Conservation (phyloP, 2,797 vertebrate species). For the Cynodonichthys magdalenae region DNA sequence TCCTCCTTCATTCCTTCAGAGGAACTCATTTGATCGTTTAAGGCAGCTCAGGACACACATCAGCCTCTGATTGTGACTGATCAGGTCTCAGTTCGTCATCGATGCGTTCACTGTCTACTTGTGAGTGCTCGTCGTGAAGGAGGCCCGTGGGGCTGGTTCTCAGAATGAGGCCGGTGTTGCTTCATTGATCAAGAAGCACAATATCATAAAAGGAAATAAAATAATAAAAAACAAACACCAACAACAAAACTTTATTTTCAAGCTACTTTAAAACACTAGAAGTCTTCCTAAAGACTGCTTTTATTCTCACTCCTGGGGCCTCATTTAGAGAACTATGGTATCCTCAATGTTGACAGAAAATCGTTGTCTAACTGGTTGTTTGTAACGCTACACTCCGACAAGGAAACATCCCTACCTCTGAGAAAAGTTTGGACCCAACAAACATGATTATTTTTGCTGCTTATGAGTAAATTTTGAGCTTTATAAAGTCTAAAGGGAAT, state of each 20-base stretch:
- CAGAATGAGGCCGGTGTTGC: constrained; percentile 9
- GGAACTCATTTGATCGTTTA: background rate
- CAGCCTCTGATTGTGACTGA: background rate
- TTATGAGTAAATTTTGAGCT: background rate
- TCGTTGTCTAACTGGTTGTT: background rate
- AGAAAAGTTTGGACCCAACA: background rate
- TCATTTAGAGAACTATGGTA: background rate
- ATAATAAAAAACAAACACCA: no score
- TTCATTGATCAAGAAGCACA: constrained; percentile 11
- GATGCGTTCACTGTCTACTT: background rate
- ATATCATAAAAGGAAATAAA: background rate
- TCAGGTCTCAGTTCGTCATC: background rate
- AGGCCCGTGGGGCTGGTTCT: background rate
- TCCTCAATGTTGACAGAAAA: background rate
- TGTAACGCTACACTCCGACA: background rate
- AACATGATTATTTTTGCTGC: background rate
- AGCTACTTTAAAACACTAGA: background rate
- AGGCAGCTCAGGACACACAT: background rate
- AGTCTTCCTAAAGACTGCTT: background rate
- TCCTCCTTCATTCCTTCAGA: background rate
- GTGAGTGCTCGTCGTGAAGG: background rate
- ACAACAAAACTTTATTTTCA: background rate
- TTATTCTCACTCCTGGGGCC: background rate
- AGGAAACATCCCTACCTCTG: background rate
- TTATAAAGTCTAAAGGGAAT: constrained; percentile 1